These are phyloP conservation scores for Tyrannus savana DNA, from an alignment of 2,113 vertebrate species.

Conservation along the genomic window DNA sequence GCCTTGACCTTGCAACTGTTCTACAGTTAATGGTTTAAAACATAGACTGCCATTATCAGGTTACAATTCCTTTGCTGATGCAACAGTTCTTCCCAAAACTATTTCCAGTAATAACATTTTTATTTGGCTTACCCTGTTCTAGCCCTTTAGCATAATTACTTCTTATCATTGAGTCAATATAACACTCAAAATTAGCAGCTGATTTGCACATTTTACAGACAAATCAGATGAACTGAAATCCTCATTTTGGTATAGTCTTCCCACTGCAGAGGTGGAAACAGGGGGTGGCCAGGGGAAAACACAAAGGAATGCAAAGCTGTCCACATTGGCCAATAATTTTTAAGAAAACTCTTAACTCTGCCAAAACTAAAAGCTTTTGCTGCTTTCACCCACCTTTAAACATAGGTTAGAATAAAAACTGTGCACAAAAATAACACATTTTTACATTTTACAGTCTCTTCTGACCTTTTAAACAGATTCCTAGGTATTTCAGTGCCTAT, in stretches of 20 bases:
- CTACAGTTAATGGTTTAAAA: conserved; percentile 15
- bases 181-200: conserved; percentile 39
- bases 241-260: not conserved
- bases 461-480: conserved; percentile 4
- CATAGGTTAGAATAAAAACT: not conserved
- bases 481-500: not conserved
- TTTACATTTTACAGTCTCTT: conserved; percentile 14
- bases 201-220: conserved; percentile 40
- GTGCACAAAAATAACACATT: not conserved
- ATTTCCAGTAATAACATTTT: conserved; percentile 51
- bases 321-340: not conserved
- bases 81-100: conserved; percentile 27
- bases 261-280: not conserved
- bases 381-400: conserved; percentile 27
- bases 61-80: conserved; percentile 31
- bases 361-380: conserved; percentile 11
- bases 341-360: conserved; percentile 17
- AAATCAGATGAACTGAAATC: not conserved
- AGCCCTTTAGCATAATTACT: conserved; percentile 25
- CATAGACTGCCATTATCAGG: not conserved
- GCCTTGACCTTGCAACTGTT: conserved; percentile 44
- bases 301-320: not conserved
- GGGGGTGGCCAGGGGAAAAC: not conserved
- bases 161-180: conserved; percentile 23
- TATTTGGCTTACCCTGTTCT: conserved; percentile 24